Conservation (phyloP, 2,888 invertebrate genomes). For the Smittia sp. region DNA sequence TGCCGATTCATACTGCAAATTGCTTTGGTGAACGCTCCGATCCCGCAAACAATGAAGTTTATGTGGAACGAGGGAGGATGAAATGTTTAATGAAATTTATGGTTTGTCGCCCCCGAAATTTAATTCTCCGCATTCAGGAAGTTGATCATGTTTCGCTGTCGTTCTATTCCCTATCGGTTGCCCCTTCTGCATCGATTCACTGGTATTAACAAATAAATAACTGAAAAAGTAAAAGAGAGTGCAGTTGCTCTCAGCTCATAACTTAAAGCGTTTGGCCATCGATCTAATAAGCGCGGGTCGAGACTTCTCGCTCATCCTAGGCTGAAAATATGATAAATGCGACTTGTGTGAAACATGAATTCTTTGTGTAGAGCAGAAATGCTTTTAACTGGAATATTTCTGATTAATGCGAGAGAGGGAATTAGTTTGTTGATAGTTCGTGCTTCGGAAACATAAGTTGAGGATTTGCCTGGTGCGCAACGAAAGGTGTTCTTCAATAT, state of each 20-base stretch:
- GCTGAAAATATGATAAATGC: constrained; percentile 6
- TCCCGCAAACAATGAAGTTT: not conserved
- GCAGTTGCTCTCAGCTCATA: not conserved
- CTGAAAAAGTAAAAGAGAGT: not conserved
- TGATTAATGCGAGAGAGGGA: not conserved
- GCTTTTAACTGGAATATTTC: not conserved
- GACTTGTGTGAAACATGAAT: not conserved
- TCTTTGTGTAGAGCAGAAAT: constrained; percentile 16
- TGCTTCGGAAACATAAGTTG: not conserved
- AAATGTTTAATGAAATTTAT: constrained; percentile 4
- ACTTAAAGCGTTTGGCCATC: not conserved
- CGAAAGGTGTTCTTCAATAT: constrained; percentile 17
- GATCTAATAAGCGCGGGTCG: not conserved
- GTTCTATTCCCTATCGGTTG: not conserved
- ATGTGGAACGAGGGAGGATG: not conserved
- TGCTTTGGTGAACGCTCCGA: not conserved
- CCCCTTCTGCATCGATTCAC: not conserved
- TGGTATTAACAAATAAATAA: not conserved
- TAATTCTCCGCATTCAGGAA: not conserved
- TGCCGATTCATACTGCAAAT: constrained; percentile 4
- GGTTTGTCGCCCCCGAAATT: not conserved
- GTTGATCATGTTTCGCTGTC: not conserved
- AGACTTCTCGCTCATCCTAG: too few species aligned
- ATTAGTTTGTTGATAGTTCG: constrained; percentile 18
- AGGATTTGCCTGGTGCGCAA: not conserved